phyloP scores from a whole-genome alignment of 2,797 vertebrate species.

The Leptodactylus fallax region DNA sequence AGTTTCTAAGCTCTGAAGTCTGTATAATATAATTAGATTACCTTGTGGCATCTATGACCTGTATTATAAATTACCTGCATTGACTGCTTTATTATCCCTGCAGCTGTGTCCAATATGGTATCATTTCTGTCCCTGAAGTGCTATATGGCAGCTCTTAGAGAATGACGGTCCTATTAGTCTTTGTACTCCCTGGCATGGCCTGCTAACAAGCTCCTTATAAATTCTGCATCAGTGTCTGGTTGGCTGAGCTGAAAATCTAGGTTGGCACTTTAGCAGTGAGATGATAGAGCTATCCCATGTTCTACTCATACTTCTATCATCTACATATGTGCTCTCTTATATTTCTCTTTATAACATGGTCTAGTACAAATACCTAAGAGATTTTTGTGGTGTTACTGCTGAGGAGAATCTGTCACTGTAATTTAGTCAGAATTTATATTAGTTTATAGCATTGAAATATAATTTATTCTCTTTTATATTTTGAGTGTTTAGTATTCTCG shows the following conservation, averaged over 20 bases:
- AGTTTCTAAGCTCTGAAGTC: conserved; percentile 31
- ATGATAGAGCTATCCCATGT: background rate
- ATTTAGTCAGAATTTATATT: background rate
- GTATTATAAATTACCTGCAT: conserved; percentile 35
- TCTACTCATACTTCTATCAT: background rate
- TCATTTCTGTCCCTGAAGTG: conserved; percentile 26
- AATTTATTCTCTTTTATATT: background rate
- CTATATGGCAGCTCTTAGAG: conserved; percentile 19
- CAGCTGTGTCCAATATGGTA: conserved; percentile 16
- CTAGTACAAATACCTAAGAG: background rate
- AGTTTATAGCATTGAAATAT: background rate
- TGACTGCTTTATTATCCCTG: conserved; percentile 36
- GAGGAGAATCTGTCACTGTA: background rate
- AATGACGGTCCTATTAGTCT: conserved; percentile 26
- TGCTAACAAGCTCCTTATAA: conserved; percentile 24
- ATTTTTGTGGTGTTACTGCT: no score
- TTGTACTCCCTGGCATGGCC: conserved; percentile 1
- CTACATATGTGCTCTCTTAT: background rate
- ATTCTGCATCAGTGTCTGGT: conserved; percentile 6
- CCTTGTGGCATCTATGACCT: conserved; percentile 10
- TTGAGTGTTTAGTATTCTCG: background rate
- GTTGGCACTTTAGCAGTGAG: background rate
- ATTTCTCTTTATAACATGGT: background rate
- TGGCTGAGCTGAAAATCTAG: background rate
- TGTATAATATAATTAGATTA: conserved; percentile 36